These are phyloP conservation scores for Drosophila arizonae DNA, from an alignment of 1,140 invertebrate genomes.

Conservation along the genomic window DNA sequence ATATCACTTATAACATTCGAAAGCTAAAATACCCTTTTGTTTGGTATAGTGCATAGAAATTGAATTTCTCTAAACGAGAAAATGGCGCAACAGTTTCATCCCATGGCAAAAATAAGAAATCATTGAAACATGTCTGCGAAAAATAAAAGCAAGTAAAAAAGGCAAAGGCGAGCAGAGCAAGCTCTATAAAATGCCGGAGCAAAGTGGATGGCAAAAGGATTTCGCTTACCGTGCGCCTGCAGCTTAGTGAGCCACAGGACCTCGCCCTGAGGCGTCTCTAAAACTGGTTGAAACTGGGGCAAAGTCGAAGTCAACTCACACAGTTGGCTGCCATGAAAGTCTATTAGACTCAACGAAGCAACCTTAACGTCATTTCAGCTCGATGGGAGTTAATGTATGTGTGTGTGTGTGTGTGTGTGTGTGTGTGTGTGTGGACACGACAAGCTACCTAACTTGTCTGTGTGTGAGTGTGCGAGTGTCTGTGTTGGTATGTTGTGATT, in stretches of 20 bases:
- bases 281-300: constrained; percentile 56
- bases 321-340: constrained; percentile 69
- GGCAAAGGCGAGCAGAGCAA: constrained; percentile 3
- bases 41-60: constrained; percentile 16
- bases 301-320: constrained; percentile 59
- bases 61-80: constrained; percentile 64
- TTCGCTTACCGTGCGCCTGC: constrained; percentile 53
- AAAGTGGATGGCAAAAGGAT: constrained; percentile 64
- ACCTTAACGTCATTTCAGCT: constrained; percentile 74
- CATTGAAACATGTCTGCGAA: constrained; percentile 76
- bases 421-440: constrained; percentile 31
- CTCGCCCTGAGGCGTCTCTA: constrained; percentile 22
- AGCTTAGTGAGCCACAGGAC: constrained; percentile 20
- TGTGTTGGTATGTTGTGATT: constrained; percentile 61
- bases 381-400: constrained; percentile 62
- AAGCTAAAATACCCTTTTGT: background rate
- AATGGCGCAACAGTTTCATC: constrained; percentile 75
- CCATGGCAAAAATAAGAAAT: constrained; percentile 76
- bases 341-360: constrained; percentile 81
- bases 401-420: constrained; percentile 18
- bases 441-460: constrained; percentile 13
- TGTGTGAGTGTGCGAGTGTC: constrained; percentile 16
- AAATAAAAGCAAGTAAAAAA: constrained; percentile 26
- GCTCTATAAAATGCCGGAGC: constrained; percentile 36
- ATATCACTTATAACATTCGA: no score